Evolutionary conservation across 2,113 vertebrate genomes (phyloP).

Genomic region (Megaptera novaeangliae): DNA sequence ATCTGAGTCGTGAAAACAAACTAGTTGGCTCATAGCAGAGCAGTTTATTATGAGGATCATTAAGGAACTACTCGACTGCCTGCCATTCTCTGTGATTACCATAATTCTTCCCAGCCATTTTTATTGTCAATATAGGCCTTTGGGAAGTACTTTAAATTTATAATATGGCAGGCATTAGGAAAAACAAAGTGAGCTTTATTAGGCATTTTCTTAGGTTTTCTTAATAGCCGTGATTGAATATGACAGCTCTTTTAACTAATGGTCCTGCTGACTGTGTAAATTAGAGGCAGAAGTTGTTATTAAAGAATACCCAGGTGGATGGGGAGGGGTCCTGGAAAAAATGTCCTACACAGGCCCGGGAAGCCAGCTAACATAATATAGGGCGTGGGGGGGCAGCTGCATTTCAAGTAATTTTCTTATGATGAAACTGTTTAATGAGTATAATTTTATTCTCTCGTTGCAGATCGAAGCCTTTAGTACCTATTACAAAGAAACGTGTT

Average conservation of each 20-base stretch:
- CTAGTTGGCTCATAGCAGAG: not conserved
- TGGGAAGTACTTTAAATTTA: not conserved
- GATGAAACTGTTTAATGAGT: not conserved
- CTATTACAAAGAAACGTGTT: not conserved
- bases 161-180: not conserved
- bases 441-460: not conserved
- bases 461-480: not conserved
- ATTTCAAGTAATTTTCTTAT: not conserved
- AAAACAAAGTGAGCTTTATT: not conserved
- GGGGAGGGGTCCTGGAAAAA: not conserved
- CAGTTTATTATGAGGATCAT: constrained; percentile 3
- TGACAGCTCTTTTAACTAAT: not conserved
- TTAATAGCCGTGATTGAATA: not conserved
- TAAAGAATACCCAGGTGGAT: not conserved
- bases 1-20: not conserved
- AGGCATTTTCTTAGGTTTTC: constrained; percentile 11
- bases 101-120: not conserved
- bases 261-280: not conserved
- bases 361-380: not conserved
- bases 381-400: not conserved
- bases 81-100: not conserved
- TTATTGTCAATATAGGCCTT: not conserved
- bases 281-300: not conserved
- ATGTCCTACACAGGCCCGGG: not conserved
- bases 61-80: not conserved